These are phyloP conservation scores for Eulacestoma nigropectus DNA, from an alignment of 2,113 vertebrate species.

Conservation along the genomic window DNA sequence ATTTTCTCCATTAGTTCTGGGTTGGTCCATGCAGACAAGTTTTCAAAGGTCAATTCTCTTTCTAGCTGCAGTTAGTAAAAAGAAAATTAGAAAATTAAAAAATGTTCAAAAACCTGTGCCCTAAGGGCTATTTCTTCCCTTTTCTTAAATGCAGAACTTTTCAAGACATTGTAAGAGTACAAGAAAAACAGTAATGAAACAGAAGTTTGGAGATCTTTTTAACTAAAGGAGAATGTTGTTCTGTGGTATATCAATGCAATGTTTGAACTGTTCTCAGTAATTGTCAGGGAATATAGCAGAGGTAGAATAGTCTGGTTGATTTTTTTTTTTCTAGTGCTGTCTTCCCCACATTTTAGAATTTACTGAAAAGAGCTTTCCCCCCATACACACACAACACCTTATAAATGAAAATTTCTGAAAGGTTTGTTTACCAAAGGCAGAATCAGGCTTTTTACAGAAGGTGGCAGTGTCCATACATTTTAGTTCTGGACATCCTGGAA, in stretches of 20 bases:
- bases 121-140: neutral
- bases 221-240: neutral
- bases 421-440: neutral
- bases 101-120: neutral
- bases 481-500: neutral
- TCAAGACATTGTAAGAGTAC: neutral
- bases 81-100: neutral
- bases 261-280: neutral
- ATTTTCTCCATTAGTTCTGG: conserved; percentile 68
- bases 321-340: neutral
- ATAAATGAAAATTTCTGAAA: neutral
- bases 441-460: neutral
- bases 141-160: neutral
- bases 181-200: neutral
- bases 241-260: neutral
- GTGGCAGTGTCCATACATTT: neutral
- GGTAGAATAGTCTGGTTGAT: neutral
- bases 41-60: conserved; percentile 75
- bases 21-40: conserved; percentile 79
- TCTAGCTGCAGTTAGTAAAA: conserved; percentile 75
- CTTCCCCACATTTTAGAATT: neutral
- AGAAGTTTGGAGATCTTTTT: neutral
- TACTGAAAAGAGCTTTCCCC: neutral
- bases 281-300: neutral
- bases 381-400: neutral